Evolutionary conservation across 2,113 vertebrate species (phyloP).

Genomic region (Marcusenius ussheri): DNA sequence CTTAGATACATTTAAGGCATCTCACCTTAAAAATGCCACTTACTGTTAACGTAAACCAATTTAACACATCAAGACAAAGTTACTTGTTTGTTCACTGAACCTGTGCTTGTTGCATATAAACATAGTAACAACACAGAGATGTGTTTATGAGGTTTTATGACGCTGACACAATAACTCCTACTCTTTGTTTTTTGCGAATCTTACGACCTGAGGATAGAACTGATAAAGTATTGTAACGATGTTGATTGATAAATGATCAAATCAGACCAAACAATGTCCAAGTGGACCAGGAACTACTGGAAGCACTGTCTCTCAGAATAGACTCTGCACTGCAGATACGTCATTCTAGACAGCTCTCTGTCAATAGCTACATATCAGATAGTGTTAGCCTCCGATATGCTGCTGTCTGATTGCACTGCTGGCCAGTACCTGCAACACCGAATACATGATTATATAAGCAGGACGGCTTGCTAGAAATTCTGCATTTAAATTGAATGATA

Average conservation of each 20-base stretch:
- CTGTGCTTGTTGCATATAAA: background rate
- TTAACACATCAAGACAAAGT: background rate
- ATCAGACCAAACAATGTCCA: background rate
- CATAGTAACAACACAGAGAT: background rate
- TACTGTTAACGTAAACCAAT: background rate
- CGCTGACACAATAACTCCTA: background rate
- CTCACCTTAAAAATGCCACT: background rate
- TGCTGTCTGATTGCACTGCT: background rate
- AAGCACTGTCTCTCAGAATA: background rate
- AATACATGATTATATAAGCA: background rate
- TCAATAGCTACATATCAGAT: background rate
- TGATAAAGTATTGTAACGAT: background rate
- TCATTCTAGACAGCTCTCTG: background rate
- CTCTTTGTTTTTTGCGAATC: background rate
- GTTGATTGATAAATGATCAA: background rate
- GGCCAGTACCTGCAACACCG: background rate
- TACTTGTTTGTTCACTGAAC: background rate
- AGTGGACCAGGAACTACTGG: background rate
- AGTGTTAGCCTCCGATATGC: background rate
- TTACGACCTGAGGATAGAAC: background rate
- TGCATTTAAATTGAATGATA: background rate
- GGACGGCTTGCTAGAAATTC: background rate
- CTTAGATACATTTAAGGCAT: background rate
- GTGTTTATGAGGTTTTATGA: background rate
- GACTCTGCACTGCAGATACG: background rate